Base-by-base conservation (phyloP, 2,113 vertebrate genomes). In the Centropus unirufus region DNA sequence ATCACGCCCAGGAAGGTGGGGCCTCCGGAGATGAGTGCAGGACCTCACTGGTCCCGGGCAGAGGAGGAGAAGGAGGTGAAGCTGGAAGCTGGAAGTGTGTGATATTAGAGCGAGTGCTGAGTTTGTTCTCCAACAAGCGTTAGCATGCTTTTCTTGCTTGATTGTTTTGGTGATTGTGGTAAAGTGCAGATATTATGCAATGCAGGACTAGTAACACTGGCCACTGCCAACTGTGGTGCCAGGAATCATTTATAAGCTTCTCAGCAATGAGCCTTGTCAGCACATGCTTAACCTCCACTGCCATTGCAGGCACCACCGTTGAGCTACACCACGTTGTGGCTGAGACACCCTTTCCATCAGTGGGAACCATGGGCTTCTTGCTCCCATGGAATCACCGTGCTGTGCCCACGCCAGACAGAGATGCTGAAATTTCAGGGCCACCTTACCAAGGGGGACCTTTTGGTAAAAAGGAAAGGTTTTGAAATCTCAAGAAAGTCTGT, bases 1-100 rank as follows among this genome's bases (percentile, higher is more conserved):
- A 92, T 94, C 94, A 83, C 96, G 54, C 97, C 97, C 90, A 24
- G 54, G 46, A 96, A 97, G 97, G 96, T 96, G 90, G 90, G 70
- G 88, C 96, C 91, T 96, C 95, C 47, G 40, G 89, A 57, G n/a
- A 75, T 79, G 78, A 2, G 82, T 6, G 4, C 82, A 70, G 87
- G 80, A 91, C 68, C 68, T 72, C 90, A 83, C 54, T 69, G 40
- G 23, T 91, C 75, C n/a, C 61, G 36, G 78, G 83, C 66, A 66
- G 34, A 67, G 52, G 55, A 49, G 47, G 49, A 44, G 36, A 32
- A 44, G 49, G 73, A 68, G 29, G 34, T 46, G 87, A 78, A 85
- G 85, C 73, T 64, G 92, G 44, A 73, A 77, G 93, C 70, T 96
- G 87, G 66, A 85, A 92, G 57, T 73, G 75, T 69, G 67, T 58